Evolutionary conservation across 2,113 vertebrate species (phyloP).

Genomic region (Ancistrus triradiatus): DNA sequence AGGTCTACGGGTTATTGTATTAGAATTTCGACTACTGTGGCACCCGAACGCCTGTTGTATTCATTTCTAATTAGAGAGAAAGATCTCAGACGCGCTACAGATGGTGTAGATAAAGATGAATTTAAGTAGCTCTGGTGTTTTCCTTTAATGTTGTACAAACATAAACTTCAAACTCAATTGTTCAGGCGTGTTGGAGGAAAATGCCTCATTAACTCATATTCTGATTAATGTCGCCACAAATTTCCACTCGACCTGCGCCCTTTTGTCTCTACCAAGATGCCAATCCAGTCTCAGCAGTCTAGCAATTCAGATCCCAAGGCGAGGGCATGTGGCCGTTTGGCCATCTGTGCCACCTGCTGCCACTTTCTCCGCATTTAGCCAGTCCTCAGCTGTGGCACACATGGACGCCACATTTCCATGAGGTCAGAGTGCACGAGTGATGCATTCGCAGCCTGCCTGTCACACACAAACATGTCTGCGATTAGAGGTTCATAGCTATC

Average conservation of each 20-base stretch:
- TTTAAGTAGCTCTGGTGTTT: neutral
- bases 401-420: neutral
- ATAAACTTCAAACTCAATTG: too few relatives aligned
- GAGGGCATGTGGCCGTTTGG: constrained; percentile 36
- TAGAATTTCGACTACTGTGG: too few relatives aligned
- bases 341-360: constrained; percentile 57
- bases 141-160: neutral
- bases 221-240: constrained; percentile 2
- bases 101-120: too few relatives aligned
- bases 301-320: constrained; percentile 7
- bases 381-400: constrained; percentile 25
- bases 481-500: constrained; percentile 43
- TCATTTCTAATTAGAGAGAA: too few relatives aligned
- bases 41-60: too few relatives aligned
- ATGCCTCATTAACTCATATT: constrained; percentile 14
- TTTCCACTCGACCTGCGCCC: constrained; percentile 3
- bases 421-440: constrained; percentile 14
- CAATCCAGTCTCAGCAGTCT: constrained; percentile 12
- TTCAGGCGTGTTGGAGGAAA: neutral
- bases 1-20: too few relatives aligned
- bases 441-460: neutral
- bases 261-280: constrained; percentile 13
- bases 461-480: constrained; percentile 11
- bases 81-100: too few relatives aligned
- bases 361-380: constrained; percentile 35